These are phyloP conservation scores for Protomyctophum bolini DNA, from an alignment of 2,113 vertebrate species.

Conservation along the genomic window DNA sequence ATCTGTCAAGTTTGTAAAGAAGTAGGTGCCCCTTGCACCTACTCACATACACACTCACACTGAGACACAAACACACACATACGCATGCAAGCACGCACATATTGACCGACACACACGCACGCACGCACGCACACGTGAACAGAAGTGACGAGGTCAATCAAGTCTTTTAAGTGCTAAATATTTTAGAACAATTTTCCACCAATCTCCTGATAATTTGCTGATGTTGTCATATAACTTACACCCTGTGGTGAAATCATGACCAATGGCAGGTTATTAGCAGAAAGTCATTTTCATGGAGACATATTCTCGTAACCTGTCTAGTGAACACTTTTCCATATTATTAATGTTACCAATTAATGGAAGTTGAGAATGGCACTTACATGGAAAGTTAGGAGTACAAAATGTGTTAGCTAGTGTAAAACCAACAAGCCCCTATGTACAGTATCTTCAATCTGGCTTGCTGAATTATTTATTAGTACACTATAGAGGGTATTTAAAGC, in stretches of 20 bases:
- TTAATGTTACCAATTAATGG: too few species aligned
- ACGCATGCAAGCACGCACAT: not conserved
- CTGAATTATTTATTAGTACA: conserved; percentile 50
- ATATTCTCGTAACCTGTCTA: too few species aligned
- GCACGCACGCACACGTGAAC: not conserved
- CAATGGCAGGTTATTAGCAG: too few species aligned
- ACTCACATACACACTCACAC: not conserved
- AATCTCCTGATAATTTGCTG: too few species aligned
- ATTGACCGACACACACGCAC: not conserved
- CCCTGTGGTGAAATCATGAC: too few species aligned
- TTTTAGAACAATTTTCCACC: not conserved
- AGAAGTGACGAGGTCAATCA: conserved; percentile 6
- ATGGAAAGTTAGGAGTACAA: too few species aligned
- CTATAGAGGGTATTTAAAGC: conserved; percentile 46
- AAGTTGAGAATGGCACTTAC: too few species aligned
- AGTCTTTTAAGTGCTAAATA: not conserved
- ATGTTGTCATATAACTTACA: too few species aligned
- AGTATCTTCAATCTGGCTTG: conserved; percentile 50
- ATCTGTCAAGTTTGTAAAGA: conserved; percentile 50
- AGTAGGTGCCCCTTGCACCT: conserved; percentile 1
- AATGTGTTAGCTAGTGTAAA: conserved; percentile 2
- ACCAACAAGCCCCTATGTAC: not conserved
- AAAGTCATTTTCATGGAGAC: too few species aligned
- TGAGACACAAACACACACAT: conserved; percentile 3
- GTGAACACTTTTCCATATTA: too few species aligned